phyloP scores from a whole-genome alignment of 2,113 vertebrate species.

The Oxyura jamaicensis region DNA sequence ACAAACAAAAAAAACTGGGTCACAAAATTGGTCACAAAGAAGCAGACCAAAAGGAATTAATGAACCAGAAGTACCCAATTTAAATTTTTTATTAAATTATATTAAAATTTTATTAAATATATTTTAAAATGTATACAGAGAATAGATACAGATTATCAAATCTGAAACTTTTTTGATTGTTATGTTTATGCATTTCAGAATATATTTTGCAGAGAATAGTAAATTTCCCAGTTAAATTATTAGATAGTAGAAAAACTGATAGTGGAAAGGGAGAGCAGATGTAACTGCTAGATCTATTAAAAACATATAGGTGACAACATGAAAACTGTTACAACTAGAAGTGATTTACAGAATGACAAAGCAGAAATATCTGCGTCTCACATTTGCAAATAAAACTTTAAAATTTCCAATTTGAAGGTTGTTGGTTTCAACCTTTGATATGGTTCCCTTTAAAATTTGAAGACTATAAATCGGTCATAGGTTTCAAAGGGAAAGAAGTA shows the following conservation, averaged over 20 bases:
- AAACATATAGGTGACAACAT: not conserved
- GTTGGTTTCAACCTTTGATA: not conserved
- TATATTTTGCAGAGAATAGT: not conserved
- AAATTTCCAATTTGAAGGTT: not conserved
- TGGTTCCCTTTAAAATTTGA: not conserved
- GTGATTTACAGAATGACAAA: not conserved
- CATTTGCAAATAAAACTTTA: not conserved
- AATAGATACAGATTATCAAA: not conserved
- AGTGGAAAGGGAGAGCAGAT: not conserved
- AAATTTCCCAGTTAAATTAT: not conserved
- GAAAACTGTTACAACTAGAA: not conserved
- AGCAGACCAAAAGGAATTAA: not conserved
- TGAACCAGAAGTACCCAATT: not conserved
- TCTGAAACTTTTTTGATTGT: accelerated
- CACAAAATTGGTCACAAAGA: not conserved
- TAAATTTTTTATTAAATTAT: too few relatives aligned
- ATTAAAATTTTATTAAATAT: not conserved
- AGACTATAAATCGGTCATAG: not conserved
- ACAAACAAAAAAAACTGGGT: not conserved
- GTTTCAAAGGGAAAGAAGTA: not conserved
- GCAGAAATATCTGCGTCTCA: not conserved
- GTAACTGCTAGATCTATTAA: not conserved
- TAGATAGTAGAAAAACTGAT: not conserved
- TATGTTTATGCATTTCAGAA: not conserved
- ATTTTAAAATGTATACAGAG: not conserved